These are phyloP conservation scores for Drosophila teissieri DNA, from an alignment of 1,140 invertebrate genomes.

Conservation along the genomic window DNA sequence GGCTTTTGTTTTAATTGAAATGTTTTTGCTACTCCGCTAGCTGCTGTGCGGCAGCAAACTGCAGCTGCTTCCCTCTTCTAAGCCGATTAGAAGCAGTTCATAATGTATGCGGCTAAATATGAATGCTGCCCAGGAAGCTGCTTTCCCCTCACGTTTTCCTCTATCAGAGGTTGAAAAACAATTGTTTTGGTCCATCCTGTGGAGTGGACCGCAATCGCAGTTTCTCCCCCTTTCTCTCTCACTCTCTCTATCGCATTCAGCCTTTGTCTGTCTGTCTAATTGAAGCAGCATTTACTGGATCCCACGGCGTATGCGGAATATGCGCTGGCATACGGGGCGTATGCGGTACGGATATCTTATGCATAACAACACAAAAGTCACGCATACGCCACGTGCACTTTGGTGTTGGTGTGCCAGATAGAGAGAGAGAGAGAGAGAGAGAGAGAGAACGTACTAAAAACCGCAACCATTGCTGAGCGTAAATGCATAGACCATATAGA, in stretches of 20 bases:
- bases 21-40: constrained; percentile 61
- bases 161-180: constrained; percentile 36
- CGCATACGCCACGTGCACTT: constrained; percentile 41
- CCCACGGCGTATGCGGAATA: constrained; percentile 15
- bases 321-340: constrained; percentile 4
- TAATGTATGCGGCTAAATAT: constrained; percentile 74
- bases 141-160: constrained; percentile 4
- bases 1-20: constrained; percentile 78
- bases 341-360: constrained; percentile 33
- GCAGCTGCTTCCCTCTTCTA: constrained; percentile 51
- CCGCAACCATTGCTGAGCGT: constrained; percentile 17
- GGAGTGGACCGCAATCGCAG: constrained; percentile 49
- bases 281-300: constrained; percentile 60
- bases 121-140: constrained; percentile 48
- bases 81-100: constrained; percentile 77
- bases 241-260: neutral
- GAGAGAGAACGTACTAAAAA: constrained; percentile 10
- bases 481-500: constrained; percentile 17
- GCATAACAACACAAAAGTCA: constrained; percentile 53
- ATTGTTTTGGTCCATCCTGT: constrained; percentile 51
- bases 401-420: neutral
- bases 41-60: constrained; percentile 15
- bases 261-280: constrained; percentile 58
- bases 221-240: neutral
- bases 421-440: constrained; percentile 3